Conservation (phyloP, 2,113 vertebrate species). For the Pelmatolapia mariae region DNA sequence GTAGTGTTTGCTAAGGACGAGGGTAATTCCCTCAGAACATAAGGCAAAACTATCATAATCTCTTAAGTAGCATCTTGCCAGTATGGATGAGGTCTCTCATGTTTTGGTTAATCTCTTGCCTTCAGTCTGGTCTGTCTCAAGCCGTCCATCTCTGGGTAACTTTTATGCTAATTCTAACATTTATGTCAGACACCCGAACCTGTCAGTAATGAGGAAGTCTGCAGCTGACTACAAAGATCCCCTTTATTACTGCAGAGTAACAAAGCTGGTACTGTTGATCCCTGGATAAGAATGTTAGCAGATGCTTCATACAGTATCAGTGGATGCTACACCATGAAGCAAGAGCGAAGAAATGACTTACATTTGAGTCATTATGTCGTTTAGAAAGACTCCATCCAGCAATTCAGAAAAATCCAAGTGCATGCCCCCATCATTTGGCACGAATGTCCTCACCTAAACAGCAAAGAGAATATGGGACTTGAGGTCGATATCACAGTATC, state of each 20-base stretch:
- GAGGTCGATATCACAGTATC: neutral
- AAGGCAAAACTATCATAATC: conserved; percentile 60
- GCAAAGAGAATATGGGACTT: neutral
- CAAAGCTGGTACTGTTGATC: conserved; percentile 52
- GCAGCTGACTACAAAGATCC: conserved; percentile 47
- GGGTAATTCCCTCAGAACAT: conserved; percentile 41
- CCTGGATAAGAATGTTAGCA: conserved; percentile 18
- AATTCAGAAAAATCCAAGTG: conserved; percentile 56
- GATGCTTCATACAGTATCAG: neutral
- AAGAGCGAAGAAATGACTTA: conserved; percentile 28
- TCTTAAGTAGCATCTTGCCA: conserved; percentile 52
- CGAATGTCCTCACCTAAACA: conserved; percentile 63
- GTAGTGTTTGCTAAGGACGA: neutral
- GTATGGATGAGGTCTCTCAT: conserved; percentile 9
- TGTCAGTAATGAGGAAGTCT: conserved; percentile 8
- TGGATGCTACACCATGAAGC: neutral
- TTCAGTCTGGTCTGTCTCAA: neutral
- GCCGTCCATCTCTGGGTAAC: neutral
- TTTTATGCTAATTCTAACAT: neutral
- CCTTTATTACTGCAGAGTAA: conserved; percentile 26
- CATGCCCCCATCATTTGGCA: conserved; percentile 33
- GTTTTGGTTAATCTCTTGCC: neutral
- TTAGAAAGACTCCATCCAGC: conserved; percentile 66
- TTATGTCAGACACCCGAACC: neutral
- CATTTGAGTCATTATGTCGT: conserved; percentile 68